Base-by-base conservation (phyloP, 2,888 invertebrate species). In the Pseudococcus viburni region DNA sequence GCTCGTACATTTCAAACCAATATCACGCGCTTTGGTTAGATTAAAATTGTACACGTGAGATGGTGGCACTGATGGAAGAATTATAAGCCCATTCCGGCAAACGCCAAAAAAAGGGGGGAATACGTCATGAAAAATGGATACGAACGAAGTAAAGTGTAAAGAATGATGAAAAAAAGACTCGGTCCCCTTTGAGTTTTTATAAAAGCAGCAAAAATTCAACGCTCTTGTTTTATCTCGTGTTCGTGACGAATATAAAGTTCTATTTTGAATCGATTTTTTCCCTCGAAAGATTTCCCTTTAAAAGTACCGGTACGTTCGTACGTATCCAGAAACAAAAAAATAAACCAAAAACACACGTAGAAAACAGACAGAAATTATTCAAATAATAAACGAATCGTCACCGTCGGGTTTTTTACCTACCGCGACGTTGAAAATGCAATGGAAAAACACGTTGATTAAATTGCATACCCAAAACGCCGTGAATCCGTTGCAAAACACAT, bases 381-480 rank as follows among this genome's bases (percentile, higher is more conserved):
- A 3, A 33, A 33, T 33, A 33, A 33, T 33, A 1, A 33, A 33
- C 26, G 26, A 33, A 33, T 33, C 26, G 26, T 3, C 26, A 33
- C 26, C 26, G 26, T 33, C 26, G 26, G 3, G 3, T 33, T 33
- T 2, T 33, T 33, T 33, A 33, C 26, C 26, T 33, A 33, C 26
- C 3, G 26, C 26, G 26, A 33, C 1, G 3, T 46, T 46, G 46
- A 6, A 46, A 46, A 46, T 46, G 26, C 26, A 33, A 33, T 33
- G 26, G 51, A 17, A 33, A 73, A 33, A 73, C 9, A 42, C 15
- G 80, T 80, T 42, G 17, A 80, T 80, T 19, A 80, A 80, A 80
- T 80, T 80, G 80, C 80, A 80, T 80, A 80, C 42, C n/a, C 80
- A 42, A n/a, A 42, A 42, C 42, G 80, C 80, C 80, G 80, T 42